phyloP scores from a whole-genome alignment of 30 jellyfish, hydroid and myxozoan species.

The Clytia hemisphaerica region DNA sequence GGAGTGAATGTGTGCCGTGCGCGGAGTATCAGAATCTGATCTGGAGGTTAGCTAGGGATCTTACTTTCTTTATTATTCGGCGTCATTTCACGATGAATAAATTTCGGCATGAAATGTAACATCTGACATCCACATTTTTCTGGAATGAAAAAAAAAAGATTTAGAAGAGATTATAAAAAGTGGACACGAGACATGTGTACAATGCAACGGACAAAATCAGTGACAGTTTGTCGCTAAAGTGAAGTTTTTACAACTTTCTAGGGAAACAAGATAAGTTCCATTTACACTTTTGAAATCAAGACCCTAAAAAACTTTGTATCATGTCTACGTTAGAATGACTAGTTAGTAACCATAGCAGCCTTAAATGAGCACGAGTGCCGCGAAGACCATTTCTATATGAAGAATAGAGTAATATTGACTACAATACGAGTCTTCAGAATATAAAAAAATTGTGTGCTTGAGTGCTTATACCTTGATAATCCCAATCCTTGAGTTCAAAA shows the following conservation, averaged over 20 bases:
- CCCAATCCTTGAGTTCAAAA: slow-evolving; percentile 33
- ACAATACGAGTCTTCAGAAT: background rate
- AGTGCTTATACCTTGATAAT: slow-evolving; percentile 33
- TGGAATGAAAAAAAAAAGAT: slow-evolving; percentile 4
- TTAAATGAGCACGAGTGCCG: too few relatives aligned
- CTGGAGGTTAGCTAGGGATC: too few relatives aligned
- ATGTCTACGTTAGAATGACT: background rate
- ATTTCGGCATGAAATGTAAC: slow-evolving; percentile 43
- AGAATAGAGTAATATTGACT: too few relatives aligned
- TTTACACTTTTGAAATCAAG: too few relatives aligned
- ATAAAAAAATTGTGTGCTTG: background rate
- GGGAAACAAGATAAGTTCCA: too few relatives aligned
- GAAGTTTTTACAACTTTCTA: too few relatives aligned
- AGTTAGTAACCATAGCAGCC: background rate
- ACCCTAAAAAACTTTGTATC: slow-evolving; percentile 18
- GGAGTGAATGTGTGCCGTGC: too few relatives aligned
- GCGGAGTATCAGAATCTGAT: too few relatives aligned
- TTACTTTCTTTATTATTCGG: background rate
- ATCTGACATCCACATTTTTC: slow-evolving; percentile 10
- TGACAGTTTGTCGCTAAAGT: too few relatives aligned
- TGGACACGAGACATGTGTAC: too few relatives aligned
- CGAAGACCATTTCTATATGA: too few relatives aligned
- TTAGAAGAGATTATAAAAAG: background rate
- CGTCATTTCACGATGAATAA: background rate
- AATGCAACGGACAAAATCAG: too few relatives aligned